Conservation (phyloP, 2,797 vertebrate species). For the Sebastes diploproa region DNA sequence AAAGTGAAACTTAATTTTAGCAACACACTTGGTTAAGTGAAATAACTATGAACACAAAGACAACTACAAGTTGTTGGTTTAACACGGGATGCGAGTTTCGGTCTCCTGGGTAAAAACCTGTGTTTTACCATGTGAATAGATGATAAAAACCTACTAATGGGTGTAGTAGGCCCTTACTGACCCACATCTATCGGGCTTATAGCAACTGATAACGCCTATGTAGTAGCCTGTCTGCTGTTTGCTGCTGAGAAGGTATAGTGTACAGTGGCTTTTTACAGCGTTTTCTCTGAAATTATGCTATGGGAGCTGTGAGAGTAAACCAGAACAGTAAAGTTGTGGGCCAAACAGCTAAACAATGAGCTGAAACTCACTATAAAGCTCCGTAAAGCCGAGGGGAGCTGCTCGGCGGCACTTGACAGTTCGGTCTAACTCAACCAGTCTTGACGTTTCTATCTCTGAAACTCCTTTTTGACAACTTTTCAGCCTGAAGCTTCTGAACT, state of each 20-base stretch:
- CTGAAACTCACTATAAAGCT: background rate
- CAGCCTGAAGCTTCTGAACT: background rate
- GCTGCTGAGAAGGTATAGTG: background rate
- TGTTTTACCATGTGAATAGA: too few relatives aligned
- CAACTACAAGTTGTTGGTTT: too few relatives aligned
- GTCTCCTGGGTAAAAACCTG: too few relatives aligned
- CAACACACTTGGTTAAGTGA: too few relatives aligned
- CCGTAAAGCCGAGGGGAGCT: background rate
- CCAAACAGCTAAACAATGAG: background rate
- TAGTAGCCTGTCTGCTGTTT: background rate
- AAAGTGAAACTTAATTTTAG: too few relatives aligned
- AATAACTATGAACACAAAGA: too few relatives aligned
- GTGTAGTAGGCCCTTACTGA: too few relatives aligned
- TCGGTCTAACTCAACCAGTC: background rate
- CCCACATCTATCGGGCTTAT: too few relatives aligned
- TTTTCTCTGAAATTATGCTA: background rate
- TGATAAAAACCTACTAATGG: too few relatives aligned
- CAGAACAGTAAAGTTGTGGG: background rate
- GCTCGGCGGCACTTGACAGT: background rate
- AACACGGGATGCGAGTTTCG: too few relatives aligned
- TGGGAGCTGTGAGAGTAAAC: background rate
- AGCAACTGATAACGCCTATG: too few relatives aligned
- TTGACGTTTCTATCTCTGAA: background rate
- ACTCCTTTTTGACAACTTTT: background rate
- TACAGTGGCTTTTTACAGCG: background rate